Conservation (phyloP, 2,113 vertebrate genomes). For the Nanger granti region DNA sequence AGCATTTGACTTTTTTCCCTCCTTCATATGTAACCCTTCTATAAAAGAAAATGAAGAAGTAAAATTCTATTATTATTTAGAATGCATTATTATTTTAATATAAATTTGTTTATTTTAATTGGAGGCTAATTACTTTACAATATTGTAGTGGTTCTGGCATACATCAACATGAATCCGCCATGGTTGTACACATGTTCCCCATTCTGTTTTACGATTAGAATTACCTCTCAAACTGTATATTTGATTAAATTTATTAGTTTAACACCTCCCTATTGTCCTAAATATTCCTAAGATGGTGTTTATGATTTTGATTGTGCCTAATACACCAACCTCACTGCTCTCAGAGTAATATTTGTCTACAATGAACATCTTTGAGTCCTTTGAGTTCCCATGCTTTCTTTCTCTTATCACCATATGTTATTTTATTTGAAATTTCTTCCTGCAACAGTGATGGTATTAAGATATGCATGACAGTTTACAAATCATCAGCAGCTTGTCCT, state of each 20-base stretch:
- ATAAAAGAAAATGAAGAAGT: not conserved
- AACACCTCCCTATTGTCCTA: rapidly evolving
- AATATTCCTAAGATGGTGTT: not conserved
- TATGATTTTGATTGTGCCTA: not conserved
- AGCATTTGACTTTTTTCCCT: not conserved
- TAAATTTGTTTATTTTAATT: too few relatives aligned
- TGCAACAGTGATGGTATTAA: not conserved
- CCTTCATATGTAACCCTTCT: not conserved
- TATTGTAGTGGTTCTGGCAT: too few relatives aligned
- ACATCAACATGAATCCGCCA: too few relatives aligned
- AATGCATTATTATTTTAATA: too few relatives aligned
- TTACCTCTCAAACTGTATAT: not conserved
- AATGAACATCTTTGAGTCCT: not conserved
- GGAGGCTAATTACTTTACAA: too few relatives aligned
- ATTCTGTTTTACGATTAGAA: not conserved
- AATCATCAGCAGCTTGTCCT: not conserved
- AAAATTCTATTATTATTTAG: not conserved
- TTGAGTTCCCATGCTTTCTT: not conserved
- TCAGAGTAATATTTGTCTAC: not conserved
- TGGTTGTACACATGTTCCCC: too few relatives aligned
- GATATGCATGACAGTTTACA: not conserved
- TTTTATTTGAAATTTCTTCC: not conserved
- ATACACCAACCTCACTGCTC: not conserved
- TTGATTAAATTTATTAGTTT: not conserved
- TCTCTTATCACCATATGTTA: not conserved